Percentiles rank a stretch among this genome's conserved stretches.
phyloP scores from a whole-genome alignment of 1,140 invertebrate genomes.

The Lepidurus couesii region DNA sequence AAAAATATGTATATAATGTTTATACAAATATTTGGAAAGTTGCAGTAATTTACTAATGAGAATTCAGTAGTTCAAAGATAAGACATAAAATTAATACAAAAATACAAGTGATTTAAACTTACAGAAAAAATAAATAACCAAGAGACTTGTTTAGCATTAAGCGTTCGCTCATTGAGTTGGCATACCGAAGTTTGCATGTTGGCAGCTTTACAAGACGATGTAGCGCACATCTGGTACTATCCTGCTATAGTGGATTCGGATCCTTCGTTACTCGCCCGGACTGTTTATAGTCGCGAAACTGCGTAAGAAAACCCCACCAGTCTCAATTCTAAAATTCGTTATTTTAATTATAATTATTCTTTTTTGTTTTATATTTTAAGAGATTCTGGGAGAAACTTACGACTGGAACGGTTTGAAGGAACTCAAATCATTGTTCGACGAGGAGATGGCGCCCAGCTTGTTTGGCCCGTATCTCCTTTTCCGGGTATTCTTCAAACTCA shows the following conservation, averaged over 20 bases:
- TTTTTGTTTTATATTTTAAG: slow-evolving; percentile 44
- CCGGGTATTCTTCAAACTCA: slow-evolving; percentile 59
- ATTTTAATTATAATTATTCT: background rate
- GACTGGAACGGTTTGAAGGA: slow-evolving; percentile 68
- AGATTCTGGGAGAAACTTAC: slow-evolving; percentile 74
- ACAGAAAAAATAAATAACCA: too few species aligned
- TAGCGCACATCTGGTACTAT: slow-evolving; percentile 78
- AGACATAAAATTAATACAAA: too few species aligned
- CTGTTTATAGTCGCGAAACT: slow-evolving; percentile 25
- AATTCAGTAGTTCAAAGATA: too few species aligned
- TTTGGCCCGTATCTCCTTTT: slow-evolving; percentile 59
- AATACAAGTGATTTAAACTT: too few species aligned
- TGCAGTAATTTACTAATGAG: too few species aligned
- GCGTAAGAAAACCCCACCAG: slow-evolving; percentile 9
- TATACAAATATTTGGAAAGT: too few species aligned
- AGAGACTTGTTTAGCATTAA: background rate
- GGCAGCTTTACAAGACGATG: slow-evolving; percentile 72
- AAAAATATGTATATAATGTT: too few species aligned
- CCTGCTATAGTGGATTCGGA: slow-evolving; percentile 46
- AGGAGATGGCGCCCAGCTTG: slow-evolving; percentile 61
- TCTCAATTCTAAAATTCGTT: background rate
- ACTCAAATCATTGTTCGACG: slow-evolving; percentile 68
- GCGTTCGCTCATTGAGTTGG: slow-evolving; percentile 69
- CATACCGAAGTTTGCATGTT: slow-evolving; percentile 76
- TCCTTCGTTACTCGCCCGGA: slow-evolving; percentile 23